phyloP scores from a whole-genome alignment of 2,113 vertebrate genomes.

The Serilophus lunatus region DNA sequence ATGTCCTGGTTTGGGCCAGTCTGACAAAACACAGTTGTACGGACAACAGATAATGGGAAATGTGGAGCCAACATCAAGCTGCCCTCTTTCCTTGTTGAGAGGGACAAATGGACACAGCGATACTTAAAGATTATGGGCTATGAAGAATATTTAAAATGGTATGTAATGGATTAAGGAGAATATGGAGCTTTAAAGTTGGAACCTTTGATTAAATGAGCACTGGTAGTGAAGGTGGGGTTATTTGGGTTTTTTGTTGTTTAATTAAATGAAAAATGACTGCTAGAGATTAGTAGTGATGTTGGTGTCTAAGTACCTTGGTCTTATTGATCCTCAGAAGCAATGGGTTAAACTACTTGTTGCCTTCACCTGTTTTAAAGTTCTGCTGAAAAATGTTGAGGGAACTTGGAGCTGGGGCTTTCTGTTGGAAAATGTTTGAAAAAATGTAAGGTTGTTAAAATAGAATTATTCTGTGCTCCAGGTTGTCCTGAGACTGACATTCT shows the following conservation, averaged over 20 bases:
- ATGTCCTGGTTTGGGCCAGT: background rate
- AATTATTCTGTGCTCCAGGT: background rate
- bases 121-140: background rate
- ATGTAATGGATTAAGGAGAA: background rate
- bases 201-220: background rate
- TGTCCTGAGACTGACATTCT: background rate
- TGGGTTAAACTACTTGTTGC: background rate
- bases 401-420: background rate
- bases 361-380: background rate
- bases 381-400: background rate
- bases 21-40: background rate
- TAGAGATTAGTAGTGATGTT: background rate
- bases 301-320: background rate
- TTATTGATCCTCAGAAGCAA: background rate
- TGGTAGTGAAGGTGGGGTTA: background rate
- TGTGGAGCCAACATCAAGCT: background rate
- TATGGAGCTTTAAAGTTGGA: background rate
- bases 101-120: fast-evolving
- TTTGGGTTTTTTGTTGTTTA: no score
- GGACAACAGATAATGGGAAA: background rate
- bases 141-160: background rate
- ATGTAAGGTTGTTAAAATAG: background rate
- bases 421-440: background rate
- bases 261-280: background rate
- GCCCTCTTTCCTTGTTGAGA: background rate